Percentiles rank a stretch among this genome's conserved stretches.
These are phyloP conservation scores for Heliornis fulica DNA, from an alignment of 2,113 vertebrate species.

Conservation along the genomic window DNA sequence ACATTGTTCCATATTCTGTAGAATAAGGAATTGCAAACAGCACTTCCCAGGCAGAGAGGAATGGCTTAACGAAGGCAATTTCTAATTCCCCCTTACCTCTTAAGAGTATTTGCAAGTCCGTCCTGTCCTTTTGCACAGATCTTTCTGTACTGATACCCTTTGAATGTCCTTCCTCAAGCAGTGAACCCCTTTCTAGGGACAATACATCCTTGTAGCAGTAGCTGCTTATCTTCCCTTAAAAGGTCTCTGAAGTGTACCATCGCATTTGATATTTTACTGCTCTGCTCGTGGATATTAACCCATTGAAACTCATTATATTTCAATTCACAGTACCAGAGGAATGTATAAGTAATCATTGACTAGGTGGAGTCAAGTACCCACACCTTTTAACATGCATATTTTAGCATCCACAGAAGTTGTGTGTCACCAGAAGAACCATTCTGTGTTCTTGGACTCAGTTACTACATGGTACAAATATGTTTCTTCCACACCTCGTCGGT, in stretches of 20 bases:
- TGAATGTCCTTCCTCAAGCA: not conserved
- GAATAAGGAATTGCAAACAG: not conserved
- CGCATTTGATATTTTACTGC: not conserved
- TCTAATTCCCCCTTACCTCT: not conserved
- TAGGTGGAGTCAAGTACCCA: conserved; percentile 9
- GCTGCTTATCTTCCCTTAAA: not conserved
- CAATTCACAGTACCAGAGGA: conserved; percentile 11
- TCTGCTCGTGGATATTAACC: not conserved
- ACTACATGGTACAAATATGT: not conserved
- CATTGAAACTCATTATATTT: conserved; percentile 12
- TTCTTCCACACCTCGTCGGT: not conserved
- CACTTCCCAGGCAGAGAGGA: not conserved
- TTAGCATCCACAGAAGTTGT: not conserved
- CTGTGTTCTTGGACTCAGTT: not conserved
- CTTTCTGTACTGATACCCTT: not conserved
- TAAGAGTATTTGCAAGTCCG: not conserved
- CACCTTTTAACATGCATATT: not conserved
- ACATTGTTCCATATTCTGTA: not conserved
- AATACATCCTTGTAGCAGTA: not conserved
- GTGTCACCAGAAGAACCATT: not conserved
- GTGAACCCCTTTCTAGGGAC: not conserved
- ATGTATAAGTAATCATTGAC: conserved; percentile 41
- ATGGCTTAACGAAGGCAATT: not conserved
- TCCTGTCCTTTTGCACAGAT: not conserved
- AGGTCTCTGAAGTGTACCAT: not conserved